Evolutionary conservation across 2,797 vertebrate species (phyloP), one percentile per base, ranked within the genome.

Genomic region (Rousettus madagascariensis): DNA sequence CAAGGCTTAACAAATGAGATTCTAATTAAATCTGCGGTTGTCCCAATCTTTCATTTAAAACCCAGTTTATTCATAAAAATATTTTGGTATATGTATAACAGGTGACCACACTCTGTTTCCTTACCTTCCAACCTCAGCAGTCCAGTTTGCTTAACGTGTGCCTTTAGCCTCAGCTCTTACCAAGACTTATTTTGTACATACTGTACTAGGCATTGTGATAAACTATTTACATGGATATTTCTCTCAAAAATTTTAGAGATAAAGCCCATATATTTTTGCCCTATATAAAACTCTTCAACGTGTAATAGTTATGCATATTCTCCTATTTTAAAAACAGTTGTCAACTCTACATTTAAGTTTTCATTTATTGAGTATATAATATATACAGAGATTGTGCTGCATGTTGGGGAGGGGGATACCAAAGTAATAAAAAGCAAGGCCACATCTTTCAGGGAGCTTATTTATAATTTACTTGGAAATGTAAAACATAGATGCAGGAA

Each of bases 351-450:
- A 84, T 69, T 88, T 43, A 57, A 69, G 65, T 69, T 90, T 85
- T 90, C 66, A 51, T 61, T 86, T 82, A 84, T 38, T 63, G 49
- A 59, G 3, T 71, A 28, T 65, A 6, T 65, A 74, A 36, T 36
- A 53, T 41, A 59, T 22, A 53, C 7, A 66, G 49, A 89, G 49
- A 75, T 65, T 63, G 24, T 91, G 55, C 53, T 78, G 12, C 24
- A 63, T 86, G 86, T 66, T 78, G 68, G 46, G 13, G 24, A 43
- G 68, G 84, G 49, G 16, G 75, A 75, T 84, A 46, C 4, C 36
- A 85, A 82, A 72, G 75, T 75, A 79, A 80, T 63, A 19, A 96
- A 94, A 96, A 87, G 63, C 19, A 75, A 93, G 19, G 7, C 41
- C 36, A 36, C 8, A 24, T 92, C 55, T 90, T 92, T 94, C 28